A percentile compares a stretch with the other conserved stretches of the same genome.
Evolutionary conservation across 2,888 invertebrate genomes (phyloP).

Genomic region (Drosophila algonquin): DNA sequence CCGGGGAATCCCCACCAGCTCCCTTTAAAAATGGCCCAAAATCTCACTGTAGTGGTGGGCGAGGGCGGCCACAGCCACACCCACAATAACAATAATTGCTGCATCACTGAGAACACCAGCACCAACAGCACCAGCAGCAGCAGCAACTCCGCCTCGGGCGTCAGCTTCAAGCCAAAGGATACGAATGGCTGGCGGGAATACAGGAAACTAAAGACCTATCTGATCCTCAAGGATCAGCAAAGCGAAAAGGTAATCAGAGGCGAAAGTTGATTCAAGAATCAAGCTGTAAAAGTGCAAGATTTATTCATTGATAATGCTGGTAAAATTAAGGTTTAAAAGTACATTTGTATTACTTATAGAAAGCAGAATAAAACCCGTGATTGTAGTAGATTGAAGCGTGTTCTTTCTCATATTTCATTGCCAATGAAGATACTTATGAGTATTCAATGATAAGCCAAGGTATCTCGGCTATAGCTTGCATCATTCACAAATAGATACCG

Average conservation of each 20-base stretch:
- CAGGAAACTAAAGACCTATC: constrained; percentile 82
- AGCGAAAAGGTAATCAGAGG: constrained; percentile 75
- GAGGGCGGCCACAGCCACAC: constrained; percentile 20
- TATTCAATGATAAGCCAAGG: neutral
- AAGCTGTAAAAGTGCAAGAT: neutral
- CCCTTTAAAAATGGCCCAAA: constrained; percentile 59
- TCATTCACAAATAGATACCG: neutral
- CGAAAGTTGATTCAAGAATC: neutral
- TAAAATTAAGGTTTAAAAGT: no score
- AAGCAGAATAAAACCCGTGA: no score
- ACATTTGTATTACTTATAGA: no score
- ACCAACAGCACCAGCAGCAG: constrained; percentile 11
- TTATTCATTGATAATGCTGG: no score
- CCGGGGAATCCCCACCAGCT: constrained; percentile 7
- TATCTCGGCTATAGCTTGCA: neutral
- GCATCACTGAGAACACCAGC: constrained; percentile 28
- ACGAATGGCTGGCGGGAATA: constrained; percentile 82
- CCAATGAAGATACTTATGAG: neutral
- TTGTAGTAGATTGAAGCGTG: no score
- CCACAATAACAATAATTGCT: constrained; percentile 9
- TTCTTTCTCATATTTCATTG: neutral
- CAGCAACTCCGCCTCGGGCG: constrained; percentile 24
- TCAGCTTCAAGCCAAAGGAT: constrained; percentile 71
- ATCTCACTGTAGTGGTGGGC: constrained; percentile 57
- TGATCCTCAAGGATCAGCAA: constrained; percentile 82